These are phyloP conservation scores for Aspidapion aeneum DNA, from an alignment of 2,888 invertebrate species.

Conservation along the genomic window DNA sequence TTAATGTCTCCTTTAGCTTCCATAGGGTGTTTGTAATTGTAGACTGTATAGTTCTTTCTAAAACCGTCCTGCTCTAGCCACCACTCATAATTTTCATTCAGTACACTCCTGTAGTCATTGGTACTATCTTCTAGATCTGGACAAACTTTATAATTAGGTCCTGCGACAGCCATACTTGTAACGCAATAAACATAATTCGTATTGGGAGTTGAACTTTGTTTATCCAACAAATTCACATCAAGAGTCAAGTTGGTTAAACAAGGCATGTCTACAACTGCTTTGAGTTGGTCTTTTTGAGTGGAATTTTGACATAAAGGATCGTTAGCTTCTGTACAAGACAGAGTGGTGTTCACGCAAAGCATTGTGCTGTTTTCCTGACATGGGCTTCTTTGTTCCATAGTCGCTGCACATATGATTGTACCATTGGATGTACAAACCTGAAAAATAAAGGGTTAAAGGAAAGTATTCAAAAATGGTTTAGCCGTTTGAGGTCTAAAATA, in stretches of 20 bases:
- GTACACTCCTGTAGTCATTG: constrained; percentile 28
- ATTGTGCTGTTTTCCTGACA: constrained; percentile 34
- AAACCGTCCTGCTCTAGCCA: constrained; percentile 37
- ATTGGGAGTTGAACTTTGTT: constrained; percentile 18
- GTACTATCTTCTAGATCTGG: constrained; percentile 18
- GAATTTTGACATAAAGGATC: constrained; percentile 37
- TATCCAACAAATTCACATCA: constrained; percentile 34
- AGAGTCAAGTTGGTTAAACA: constrained; percentile 42
- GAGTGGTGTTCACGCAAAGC: constrained; percentile 37
- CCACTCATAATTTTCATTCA: constrained; percentile 33
- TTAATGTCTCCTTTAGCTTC: constrained; percentile 38
- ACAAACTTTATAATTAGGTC: constrained; percentile 34
- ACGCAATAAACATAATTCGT: constrained; percentile 38
- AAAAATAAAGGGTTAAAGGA: constrained; percentile 11
- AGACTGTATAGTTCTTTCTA: constrained; percentile 37
- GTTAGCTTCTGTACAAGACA: constrained; percentile 33
- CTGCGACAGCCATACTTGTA: constrained; percentile 42
- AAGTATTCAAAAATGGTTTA: background rate
- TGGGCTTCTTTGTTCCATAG: constrained; percentile 35
- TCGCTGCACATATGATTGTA: constrained; percentile 41
- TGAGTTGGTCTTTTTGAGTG: constrained; percentile 28
- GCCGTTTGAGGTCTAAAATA: background rate
- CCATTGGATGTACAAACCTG: constrained; percentile 41
- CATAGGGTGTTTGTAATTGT: constrained; percentile 40
- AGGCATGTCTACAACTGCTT: constrained; percentile 36